Evolutionary conservation across 1,140 invertebrate species (phyloP), one percentile per base, ranked within the genome.

Genomic region (Papilio polyxenes): DNA sequence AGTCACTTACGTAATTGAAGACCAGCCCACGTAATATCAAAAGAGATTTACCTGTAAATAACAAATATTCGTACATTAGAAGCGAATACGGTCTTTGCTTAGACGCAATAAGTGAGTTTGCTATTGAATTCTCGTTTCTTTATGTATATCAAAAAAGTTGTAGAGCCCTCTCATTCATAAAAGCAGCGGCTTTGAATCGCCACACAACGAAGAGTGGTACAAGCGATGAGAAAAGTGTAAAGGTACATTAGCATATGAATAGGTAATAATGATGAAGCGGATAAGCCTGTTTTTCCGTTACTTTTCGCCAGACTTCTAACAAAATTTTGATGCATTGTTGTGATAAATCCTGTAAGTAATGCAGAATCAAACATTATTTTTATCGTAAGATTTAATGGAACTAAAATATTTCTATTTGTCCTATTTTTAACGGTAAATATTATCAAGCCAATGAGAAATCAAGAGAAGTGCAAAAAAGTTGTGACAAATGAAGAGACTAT

Each of bases 51-150:
- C 88, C 88, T 90, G 89, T 85, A 83, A 89, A 86, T 84, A 87
- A 89, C 86, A 91, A 89, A 90, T 86, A 87, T 90, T 86, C 88
- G 84, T 87, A 89, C 88, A 88, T 89, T 87, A 89, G 85, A 79
- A 72, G 86, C 87, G 86, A 84, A 89, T 85, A 83, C 78, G 83
- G 80, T 85, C 85, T 86, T 85, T 82, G 81, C 85, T 86, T 83
- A 85, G 65, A 65, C 59, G 80, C 80, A 80, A 85, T 86, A 89
- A 91, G 88, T 87, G 89, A 85, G 87, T 88, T 84, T 82, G 83
- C 83, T 83, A 87, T 88, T 87, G 82, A 88, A 87, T 86, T 85
- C 83, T 80, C 86, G 86, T 87, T 91, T 89, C 88, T 88, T 88
- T 88, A 87, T 86, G 86, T 85, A 81, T 85, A 83, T 84, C 83